Percentiles rank a stretch among this genome's conserved stretches.
Evolutionary conservation across 2,888 invertebrate species (phyloP).

Genomic region (Megamerina dolium): DNA sequence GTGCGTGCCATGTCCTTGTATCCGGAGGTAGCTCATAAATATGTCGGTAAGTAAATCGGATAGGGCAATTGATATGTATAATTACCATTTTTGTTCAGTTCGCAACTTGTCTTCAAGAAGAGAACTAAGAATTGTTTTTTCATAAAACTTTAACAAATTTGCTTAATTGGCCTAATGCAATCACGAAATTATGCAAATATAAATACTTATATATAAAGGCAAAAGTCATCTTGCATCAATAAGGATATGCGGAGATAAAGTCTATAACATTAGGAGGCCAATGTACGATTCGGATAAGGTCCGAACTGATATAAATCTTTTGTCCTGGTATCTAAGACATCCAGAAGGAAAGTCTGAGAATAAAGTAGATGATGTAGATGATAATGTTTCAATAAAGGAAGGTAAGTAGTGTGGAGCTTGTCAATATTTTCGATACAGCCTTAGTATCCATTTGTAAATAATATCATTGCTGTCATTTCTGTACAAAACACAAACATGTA

Average conservation of each 20-base stretch:
- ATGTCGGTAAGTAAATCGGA: constrained; percentile 55
- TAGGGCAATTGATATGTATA: too few species aligned
- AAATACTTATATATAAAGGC: constrained; percentile 53
- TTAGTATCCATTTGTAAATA: constrained; percentile 14
- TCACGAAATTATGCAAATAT: neutral
- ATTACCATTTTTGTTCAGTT: neutral
- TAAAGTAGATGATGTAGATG: constrained; percentile 23
- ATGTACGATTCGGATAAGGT: constrained; percentile 67
- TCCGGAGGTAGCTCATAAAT: constrained; percentile 62
- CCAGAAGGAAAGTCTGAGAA: constrained; percentile 53
- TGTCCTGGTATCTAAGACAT: constrained; percentile 82
- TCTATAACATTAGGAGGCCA: constrained; percentile 68
- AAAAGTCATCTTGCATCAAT: constrained; percentile 78
- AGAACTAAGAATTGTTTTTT: neutral
- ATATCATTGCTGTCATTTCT: constrained; percentile 1
- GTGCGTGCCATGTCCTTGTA: constrained; percentile 62
- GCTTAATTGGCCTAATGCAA: constrained; percentile 2
- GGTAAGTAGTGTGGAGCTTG: constrained; percentile 25
- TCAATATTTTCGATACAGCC: neutral
- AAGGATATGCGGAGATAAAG: constrained; percentile 75
- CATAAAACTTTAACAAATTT: constrained; percentile 1
- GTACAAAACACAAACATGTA: constrained; percentile 5
- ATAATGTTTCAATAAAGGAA: constrained; percentile 27
- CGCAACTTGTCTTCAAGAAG: neutral
- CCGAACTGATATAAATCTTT: constrained; percentile 77